Conservation (phyloP, 1,140 invertebrate species). For the Portunus trituberculatus region DNA sequence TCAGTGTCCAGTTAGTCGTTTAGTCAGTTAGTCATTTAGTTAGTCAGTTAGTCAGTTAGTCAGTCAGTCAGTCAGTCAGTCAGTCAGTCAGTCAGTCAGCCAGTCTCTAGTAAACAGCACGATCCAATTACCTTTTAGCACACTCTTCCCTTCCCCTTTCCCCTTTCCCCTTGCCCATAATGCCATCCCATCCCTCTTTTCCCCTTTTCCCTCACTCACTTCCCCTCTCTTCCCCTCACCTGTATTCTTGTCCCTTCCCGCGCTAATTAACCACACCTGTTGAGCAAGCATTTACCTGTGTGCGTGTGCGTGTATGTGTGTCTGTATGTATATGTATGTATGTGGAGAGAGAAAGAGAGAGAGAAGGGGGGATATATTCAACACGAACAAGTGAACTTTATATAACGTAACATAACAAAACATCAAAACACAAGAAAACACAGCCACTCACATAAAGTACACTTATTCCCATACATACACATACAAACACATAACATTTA, state of each 20-base stretch:
- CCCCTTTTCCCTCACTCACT: constrained; percentile 4
- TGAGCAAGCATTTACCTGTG: background rate
- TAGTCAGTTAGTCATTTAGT: too few species aligned
- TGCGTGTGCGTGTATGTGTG: constrained; percentile 38
- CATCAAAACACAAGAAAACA: too few species aligned
- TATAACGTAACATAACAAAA: too few species aligned
- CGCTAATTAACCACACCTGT: background rate
- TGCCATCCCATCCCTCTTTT: background rate
- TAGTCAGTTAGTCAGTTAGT: background rate
- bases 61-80: background rate
- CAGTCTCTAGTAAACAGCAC: background rate
- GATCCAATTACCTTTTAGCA: too few species aligned
- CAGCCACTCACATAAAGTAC: too few species aligned
- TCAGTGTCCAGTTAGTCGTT: too few species aligned
- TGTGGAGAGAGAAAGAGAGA: too few species aligned
- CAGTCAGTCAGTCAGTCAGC: constrained; percentile 1
- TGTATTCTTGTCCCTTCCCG: background rate
- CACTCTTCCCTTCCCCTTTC: too few species aligned
- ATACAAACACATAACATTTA: too few species aligned
- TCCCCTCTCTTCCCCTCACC: constrained; percentile 7
- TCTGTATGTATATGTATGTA: constrained; percentile 16
- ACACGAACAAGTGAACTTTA: too few species aligned
- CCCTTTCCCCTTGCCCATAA: background rate
- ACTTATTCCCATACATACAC: too few species aligned
- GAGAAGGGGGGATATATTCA: background rate